Conservation (phyloP, 2,113 vertebrate species). For the Anthoscopus minutus region DNA sequence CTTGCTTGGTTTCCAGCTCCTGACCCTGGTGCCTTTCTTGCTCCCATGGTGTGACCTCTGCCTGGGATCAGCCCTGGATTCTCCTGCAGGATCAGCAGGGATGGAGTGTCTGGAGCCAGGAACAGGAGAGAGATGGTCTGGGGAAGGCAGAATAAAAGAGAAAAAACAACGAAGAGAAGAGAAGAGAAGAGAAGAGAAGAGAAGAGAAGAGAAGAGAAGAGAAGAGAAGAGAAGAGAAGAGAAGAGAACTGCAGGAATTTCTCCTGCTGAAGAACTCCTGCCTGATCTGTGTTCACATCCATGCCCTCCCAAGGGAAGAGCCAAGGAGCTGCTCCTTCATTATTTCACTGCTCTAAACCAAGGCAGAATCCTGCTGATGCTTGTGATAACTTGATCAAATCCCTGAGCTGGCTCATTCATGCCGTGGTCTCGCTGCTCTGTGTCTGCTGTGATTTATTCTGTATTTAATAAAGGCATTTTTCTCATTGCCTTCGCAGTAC, state of each 20-base stretch:
- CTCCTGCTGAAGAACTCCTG: not conserved
- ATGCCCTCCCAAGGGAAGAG: fast-evolving
- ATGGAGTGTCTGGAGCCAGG: not conserved
- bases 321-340: not conserved
- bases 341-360: not conserved
- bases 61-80: not conserved
- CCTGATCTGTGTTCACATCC: not conserved
- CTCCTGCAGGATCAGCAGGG: not conserved
- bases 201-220: not conserved
- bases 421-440: fast-evolving
- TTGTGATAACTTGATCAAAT: not conserved
- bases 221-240: not conserved
- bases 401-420: fast-evolving
- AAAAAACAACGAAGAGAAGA: not conserved
- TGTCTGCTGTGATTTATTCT: not conserved
- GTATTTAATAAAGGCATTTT: not conserved
- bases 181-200: not conserved
- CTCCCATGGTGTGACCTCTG: not conserved
- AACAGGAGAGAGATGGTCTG: fast-evolving
- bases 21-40: not conserved
- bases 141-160: not conserved
- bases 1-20: not conserved
- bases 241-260: not conserved
- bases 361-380: not conserved
- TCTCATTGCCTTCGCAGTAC: not conserved